Conservation (phyloP, 2,113 vertebrate genomes). For the Microcebus murinus region DNA sequence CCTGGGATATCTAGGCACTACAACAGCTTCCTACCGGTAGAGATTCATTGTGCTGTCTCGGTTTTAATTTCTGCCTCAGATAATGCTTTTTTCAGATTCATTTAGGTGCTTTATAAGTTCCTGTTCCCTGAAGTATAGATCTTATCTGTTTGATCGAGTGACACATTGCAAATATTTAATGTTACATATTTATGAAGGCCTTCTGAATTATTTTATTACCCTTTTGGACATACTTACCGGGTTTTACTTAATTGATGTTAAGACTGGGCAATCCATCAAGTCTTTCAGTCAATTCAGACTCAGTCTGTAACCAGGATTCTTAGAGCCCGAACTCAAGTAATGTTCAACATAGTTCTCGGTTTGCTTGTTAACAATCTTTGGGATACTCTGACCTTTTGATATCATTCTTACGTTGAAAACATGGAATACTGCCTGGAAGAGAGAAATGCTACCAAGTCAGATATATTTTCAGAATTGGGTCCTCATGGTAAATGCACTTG, state of each 20-base stretch:
- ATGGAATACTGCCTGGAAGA: neutral
- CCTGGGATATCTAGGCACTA: neutral
- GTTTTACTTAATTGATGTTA: slow-evolving; percentile 68
- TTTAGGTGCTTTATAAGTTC: slow-evolving; percentile 71
- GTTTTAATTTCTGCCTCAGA: slow-evolving; percentile 65
- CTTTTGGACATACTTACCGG: slow-evolving; percentile 62
- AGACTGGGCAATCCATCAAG: slow-evolving; percentile 46
- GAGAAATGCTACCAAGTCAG: neutral
- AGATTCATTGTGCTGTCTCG: slow-evolving; percentile 24
- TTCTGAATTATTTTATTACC: slow-evolving; percentile 72
- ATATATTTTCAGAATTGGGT: slow-evolving; percentile 41
- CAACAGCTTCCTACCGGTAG: neutral
- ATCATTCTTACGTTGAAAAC: slow-evolving; percentile 57
- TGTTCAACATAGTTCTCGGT: slow-evolving; percentile 73
- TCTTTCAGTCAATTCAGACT: slow-evolving; percentile 60
- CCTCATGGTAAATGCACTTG: neutral
- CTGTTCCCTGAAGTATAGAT: slow-evolving; percentile 72
- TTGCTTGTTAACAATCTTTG: slow-evolving; percentile 73
- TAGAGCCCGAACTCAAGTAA: slow-evolving; percentile 53
- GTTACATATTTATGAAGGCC: slow-evolving; percentile 76
- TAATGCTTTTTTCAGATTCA: slow-evolving; percentile 77
- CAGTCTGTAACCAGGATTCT: slow-evolving; percentile 68
- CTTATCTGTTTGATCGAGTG: slow-evolving; percentile 70
- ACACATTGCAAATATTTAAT: slow-evolving; percentile 78
- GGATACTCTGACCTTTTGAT: slow-evolving; percentile 81